These are phyloP conservation scores for Molossus alvarezi DNA, from an alignment of 2,797 vertebrate species.

Conservation along the genomic window DNA sequence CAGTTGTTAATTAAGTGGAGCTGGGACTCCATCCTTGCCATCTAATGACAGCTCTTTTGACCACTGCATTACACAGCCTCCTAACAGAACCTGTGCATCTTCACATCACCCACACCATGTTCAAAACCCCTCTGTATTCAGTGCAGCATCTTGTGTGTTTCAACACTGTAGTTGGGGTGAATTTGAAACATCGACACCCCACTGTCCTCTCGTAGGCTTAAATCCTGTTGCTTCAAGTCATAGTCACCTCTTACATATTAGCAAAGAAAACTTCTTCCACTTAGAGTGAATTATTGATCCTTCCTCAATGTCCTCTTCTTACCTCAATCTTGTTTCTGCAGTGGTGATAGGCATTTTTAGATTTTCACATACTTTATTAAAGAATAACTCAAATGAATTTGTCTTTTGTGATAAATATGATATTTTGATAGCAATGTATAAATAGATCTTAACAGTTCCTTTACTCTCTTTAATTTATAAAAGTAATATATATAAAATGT, in stretches of 20 bases:
- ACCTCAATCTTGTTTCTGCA: neutral
- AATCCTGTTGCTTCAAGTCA: neutral
- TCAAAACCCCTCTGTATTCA: neutral
- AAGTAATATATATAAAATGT: neutral
- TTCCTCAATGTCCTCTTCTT: neutral
- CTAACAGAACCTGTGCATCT: neutral
- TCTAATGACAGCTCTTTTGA: neutral
- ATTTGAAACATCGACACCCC: neutral
- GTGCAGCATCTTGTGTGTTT: neutral
- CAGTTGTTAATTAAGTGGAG: neutral
- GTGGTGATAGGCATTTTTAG: neutral
- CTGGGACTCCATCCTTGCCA: neutral
- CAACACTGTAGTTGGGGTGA: neutral
- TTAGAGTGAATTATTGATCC: neutral
- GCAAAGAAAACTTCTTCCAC: neutral
- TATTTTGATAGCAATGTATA: neutral
- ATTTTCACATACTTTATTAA: neutral
- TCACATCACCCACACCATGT: neutral
- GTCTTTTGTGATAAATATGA: neutral
- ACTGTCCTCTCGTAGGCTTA: neutral
- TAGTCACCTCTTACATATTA: neutral
- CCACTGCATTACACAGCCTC: neutral
- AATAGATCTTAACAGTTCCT: neutral
- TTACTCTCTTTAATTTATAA: neutral
- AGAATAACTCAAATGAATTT: neutral